Evolutionary conservation across 2,888 invertebrate species (phyloP), one percentile per base, ranked within the genome.

Genomic region (Hylaea fasciaria): DNA sequence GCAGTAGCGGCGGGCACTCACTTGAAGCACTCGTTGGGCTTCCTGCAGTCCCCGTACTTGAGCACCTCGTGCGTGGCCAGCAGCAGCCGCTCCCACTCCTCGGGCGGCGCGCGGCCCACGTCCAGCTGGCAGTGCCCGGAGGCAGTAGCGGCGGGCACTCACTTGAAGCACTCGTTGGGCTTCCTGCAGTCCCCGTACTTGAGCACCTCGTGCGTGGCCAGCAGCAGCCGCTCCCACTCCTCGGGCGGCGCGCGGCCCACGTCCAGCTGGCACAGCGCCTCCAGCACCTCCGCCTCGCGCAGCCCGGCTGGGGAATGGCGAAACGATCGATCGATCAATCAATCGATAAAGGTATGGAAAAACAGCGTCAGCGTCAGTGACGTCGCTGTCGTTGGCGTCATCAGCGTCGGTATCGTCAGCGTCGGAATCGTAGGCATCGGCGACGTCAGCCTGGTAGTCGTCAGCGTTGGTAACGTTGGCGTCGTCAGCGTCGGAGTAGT

Each of bases 91-190:
- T 89, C 91, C 83, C 81, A 85, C 50, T 81, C 83, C 60, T 87
- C 91, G 0, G 86, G 81, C 11, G 86, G 79, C 10, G 89, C 85
- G 0, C 62, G 64, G 0, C 74, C 49, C 28, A 80, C 82, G 78
- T 93, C 91, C 69, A 91, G 72, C 64, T 82, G 73, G 70, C 90
- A 86, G n/a, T n/a, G n/a, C n/a, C n/a, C n/a, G n/a, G n/a, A n/a
- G n/a, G n/a, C n/a, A n/a, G n/a, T n/a, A n/a, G 32, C 7, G 10
- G 9, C 9, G 7, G 3, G 32, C 7, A 32, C 87, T 80, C 12
- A 92, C 92, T 90, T 92, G 85, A 93, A 93, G 67, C 89, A 88
- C 59, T 91, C 89, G 43, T 72, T 70, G 0, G 92, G 92, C 35
- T 86, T 87, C 63, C 79, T 68, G 58, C 92, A 91, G 78, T 91